phyloP scores from a whole-genome alignment of 2,113 vertebrate species.

The Pollachius pollachius region DNA sequence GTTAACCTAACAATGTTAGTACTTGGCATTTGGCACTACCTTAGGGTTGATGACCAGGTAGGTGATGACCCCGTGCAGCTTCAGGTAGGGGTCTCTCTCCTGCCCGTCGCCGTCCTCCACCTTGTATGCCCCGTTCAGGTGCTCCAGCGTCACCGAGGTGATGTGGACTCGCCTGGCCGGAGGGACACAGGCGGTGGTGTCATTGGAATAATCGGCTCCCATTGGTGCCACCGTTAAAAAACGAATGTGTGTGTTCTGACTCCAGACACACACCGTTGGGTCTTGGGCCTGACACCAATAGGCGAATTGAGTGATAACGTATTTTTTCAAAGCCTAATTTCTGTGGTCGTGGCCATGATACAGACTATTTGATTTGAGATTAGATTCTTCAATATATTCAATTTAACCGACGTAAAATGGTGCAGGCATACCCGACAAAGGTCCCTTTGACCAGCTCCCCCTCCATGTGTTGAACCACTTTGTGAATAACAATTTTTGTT shows the following conservation, averaged over 20 bases:
- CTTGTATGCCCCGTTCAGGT: slow-evolving; percentile 92
- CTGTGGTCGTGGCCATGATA: too few relatives aligned
- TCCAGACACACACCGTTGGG: not conserved
- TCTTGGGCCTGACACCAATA: too few relatives aligned
- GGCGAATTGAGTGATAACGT: too few relatives aligned
- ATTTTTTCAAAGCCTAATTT: too few relatives aligned
- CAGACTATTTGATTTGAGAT: too few relatives aligned
- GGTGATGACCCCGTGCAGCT: slow-evolving; percentile 90
- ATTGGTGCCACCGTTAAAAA: not conserved
- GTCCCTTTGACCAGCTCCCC: too few relatives aligned
- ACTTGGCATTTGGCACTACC: slow-evolving; percentile 51
- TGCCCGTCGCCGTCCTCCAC: slow-evolving; percentile 94
- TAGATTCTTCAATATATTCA: too few relatives aligned
- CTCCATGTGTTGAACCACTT: too few relatives aligned
- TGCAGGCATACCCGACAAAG: too few relatives aligned
- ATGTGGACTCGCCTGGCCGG: slow-evolving; percentile 90
- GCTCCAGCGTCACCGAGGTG: slow-evolving; percentile 90
- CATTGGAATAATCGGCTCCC: not conserved
- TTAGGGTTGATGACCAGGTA: slow-evolving; percentile 97
- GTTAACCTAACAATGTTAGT: too few relatives aligned
- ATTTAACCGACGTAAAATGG: too few relatives aligned
- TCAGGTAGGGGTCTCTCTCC: slow-evolving; percentile 91
- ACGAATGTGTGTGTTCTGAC: not conserved
- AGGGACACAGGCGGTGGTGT: not conserved
- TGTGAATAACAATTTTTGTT: too few relatives aligned